Evolutionary conservation across 1,140 invertebrate species (phyloP).

Genomic region (Yoshiicerus persimilis): DNA sequence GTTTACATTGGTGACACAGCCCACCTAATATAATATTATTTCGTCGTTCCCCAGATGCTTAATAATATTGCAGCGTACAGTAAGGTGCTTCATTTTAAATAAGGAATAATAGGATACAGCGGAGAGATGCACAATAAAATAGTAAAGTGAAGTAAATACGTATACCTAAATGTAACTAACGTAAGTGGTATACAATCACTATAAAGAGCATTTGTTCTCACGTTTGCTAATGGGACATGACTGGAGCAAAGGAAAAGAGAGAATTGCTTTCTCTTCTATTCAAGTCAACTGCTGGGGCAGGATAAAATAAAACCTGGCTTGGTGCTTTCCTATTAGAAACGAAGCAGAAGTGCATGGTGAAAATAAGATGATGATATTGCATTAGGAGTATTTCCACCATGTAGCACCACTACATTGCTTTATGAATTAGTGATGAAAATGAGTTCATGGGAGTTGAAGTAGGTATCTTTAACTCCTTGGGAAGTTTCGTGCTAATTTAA

Average conservation of each 20-base stretch:
- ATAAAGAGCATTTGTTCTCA: background rate
- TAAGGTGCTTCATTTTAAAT: background rate
- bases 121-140: too few species aligned
- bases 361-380: constrained; percentile 15
- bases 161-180: background rate
- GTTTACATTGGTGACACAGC: too few species aligned
- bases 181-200: background rate
- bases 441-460: constrained; percentile 18
- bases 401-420: background rate
- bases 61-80: background rate
- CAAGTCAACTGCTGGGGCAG: background rate
- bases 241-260: background rate
- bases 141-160: background rate
- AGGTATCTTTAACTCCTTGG: constrained; percentile 19
- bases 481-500: constrained; percentile 22
- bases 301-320: background rate
- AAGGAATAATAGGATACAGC: background rate
- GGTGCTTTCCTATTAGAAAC: background rate
- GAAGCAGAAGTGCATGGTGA: background rate
- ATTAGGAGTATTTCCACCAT: background rate
- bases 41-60: too few species aligned
- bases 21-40: background rate
- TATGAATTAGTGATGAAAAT: constrained; percentile 23
- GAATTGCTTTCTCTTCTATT: background rate
- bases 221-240: background rate